A percentile compares a stretch with the other conserved stretches of the same genome.
Conservation (phyloP, 2,113 vertebrate genomes). For the Dipodomys merriami region DNA sequence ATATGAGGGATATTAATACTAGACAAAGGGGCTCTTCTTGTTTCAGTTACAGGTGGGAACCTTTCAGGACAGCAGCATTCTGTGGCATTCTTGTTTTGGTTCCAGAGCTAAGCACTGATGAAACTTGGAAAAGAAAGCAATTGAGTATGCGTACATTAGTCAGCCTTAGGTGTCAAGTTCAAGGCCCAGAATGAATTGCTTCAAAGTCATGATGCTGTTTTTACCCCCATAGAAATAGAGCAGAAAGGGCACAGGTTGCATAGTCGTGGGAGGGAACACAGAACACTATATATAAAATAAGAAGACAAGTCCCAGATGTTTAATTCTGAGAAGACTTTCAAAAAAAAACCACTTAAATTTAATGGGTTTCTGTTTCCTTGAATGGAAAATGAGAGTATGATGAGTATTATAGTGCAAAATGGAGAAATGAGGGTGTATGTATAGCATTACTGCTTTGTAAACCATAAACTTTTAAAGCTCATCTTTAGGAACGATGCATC, state of each 20-base stretch:
- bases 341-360: not conserved
- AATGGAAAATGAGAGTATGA: not conserved
- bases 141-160: not conserved
- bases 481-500: not conserved
- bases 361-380: slow-evolving; percentile 20
- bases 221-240: not conserved
- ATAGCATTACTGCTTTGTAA: not conserved
- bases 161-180: not conserved
- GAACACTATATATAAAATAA: not conserved
- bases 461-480: not conserved
- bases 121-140: not conserved
- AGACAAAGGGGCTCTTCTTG: not conserved
- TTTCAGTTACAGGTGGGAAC: not conserved
- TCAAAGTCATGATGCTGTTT: not conserved
- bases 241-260: not conserved
- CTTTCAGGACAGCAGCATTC: not conserved
- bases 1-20: not conserved
- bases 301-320: not conserved
- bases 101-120: not conserved
- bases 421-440: not conserved
- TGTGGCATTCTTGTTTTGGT: not conserved
- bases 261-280: not conserved
- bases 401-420: not conserved
- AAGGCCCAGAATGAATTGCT: not conserved
- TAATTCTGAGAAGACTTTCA: not conserved